phyloP scores from a whole-genome alignment of 2,797 vertebrate species.

The Aldrovandia affinis region DNA sequence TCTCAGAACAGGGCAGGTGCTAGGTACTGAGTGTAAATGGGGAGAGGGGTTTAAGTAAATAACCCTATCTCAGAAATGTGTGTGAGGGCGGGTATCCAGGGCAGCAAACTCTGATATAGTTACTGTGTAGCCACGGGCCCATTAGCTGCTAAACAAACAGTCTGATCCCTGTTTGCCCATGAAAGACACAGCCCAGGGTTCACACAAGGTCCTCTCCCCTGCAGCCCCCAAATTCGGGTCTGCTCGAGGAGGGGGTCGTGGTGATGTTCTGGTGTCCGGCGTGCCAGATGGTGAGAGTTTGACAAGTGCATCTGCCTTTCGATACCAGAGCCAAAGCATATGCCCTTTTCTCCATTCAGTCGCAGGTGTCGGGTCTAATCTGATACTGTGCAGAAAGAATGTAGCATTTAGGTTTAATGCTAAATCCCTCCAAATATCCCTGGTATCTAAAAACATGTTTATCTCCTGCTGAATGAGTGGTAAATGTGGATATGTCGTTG shows the following conservation, averaged over 20 bases:
- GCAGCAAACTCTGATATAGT: slow-evolving; percentile 15
- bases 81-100: neutral
- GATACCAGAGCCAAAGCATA: neutral
- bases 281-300: slow-evolving; percentile 29
- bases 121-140: neutral
- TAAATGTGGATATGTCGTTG: neutral
- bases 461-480: neutral
- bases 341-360: slow-evolving; percentile 22
- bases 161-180: slow-evolving; percentile 24
- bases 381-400: neutral
- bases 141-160: slow-evolving; percentile 14
- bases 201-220: neutral
- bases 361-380: slow-evolving; percentile 1
- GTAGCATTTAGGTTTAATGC: neutral
- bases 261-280: neutral
- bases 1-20: neutral
- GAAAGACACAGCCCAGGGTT: slow-evolving; percentile 1
- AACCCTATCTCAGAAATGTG: neutral
- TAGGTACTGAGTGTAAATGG: neutral
- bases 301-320: slow-evolving; percentile 31
- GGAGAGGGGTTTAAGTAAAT: neutral
- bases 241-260: neutral
- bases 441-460: neutral
- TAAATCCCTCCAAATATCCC: neutral
- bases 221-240: neutral